Conservation (phyloP, 2,113 vertebrate genomes). For the Phalacrocorax pelagicus region DNA sequence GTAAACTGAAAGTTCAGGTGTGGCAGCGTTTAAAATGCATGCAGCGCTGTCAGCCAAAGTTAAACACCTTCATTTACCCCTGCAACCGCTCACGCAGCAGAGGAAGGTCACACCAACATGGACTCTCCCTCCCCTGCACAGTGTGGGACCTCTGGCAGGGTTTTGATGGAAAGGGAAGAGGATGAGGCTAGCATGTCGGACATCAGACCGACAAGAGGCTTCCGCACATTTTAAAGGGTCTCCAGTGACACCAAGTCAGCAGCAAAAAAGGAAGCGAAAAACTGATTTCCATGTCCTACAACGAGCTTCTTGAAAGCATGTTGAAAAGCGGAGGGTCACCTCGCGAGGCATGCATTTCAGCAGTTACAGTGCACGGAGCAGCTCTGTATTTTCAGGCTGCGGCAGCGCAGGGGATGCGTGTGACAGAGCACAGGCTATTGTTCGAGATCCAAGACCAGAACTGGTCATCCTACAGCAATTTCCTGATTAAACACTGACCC, state of each 20-base stretch:
- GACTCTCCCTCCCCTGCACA: background rate
- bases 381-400: background rate
- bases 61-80: background rate
- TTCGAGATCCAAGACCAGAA: background rate
- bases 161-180: background rate
- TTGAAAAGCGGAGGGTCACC: background rate
- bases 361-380: background rate
- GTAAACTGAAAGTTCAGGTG: background rate
- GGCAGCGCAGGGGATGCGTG: background rate
- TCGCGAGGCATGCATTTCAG: fast-evolving
- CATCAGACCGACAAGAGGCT: background rate
- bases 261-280: background rate
- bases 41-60: background rate
- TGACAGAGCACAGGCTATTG: background rate
- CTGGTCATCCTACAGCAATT: background rate
- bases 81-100: fast-evolving
- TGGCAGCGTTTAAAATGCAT: background rate
- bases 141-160: background rate
- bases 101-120: background rate
- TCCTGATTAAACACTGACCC: background rate
- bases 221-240: fast-evolving
- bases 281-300: background rate
- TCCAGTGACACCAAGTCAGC: background rate
- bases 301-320: fast-evolving
- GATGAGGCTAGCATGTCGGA: fast-evolving